These are phyloP conservation scores for Riparia riparia DNA, from an alignment of 2,113 vertebrate genomes.

Conservation along the genomic window DNA sequence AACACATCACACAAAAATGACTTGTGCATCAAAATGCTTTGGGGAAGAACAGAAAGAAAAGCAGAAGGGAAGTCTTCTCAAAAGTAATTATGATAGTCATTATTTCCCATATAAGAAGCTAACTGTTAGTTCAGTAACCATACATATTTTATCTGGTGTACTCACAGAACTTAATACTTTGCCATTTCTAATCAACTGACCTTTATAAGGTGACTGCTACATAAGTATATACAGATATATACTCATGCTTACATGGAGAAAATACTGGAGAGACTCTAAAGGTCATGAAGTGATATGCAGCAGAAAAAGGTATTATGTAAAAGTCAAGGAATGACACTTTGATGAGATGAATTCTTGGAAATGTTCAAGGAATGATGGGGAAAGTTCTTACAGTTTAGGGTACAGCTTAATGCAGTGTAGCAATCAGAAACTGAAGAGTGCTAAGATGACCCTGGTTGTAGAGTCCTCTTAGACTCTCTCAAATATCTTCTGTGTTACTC, in stretches of 20 bases:
- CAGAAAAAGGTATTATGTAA: not conserved
- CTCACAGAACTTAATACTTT: not conserved
- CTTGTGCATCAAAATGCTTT: slow-evolving; percentile 5
- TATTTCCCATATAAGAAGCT: not conserved
- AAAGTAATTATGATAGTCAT: not conserved
- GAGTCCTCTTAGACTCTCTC: not conserved
- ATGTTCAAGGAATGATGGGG: not conserved
- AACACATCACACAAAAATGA: slow-evolving; percentile 37
- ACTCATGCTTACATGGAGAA: not conserved
- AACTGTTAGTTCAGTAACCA: not conserved
- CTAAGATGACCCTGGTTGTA: not conserved
- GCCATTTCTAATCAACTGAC: not conserved
- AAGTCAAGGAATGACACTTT: not conserved
- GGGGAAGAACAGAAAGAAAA: not conserved
- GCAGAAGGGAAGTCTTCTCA: not conserved
- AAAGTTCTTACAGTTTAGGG: not conserved
- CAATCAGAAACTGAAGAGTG: not conserved
- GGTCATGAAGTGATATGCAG: not conserved
- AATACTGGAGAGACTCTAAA: not conserved
- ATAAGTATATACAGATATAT: not conserved
- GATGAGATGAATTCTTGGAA: not conserved
- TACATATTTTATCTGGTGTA: not conserved
- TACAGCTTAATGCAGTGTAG: not conserved
- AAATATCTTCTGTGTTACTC: not conserved
- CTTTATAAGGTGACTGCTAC: not conserved